phyloP scores from a whole-genome alignment of 2,113 vertebrate genomes.

The Nyctereutes procyonoides region DNA sequence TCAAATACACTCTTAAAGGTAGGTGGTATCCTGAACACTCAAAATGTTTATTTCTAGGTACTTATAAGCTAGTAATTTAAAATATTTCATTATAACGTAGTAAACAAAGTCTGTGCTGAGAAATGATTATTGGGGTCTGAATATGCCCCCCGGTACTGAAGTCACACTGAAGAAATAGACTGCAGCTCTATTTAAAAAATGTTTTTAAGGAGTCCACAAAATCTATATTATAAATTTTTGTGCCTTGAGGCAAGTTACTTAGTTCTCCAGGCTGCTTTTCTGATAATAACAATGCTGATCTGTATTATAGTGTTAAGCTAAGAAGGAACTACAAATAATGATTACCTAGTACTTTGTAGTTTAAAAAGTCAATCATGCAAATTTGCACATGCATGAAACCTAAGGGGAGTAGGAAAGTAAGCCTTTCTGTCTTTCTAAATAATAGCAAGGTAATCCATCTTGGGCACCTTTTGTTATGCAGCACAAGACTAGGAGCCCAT shows the following conservation, averaged over 20 bases:
- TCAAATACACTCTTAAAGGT: neutral
- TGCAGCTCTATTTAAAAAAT: neutral
- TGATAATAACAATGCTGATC: neutral
- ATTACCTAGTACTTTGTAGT: slow-evolving; percentile 14
- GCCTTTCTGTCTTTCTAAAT: slow-evolving; percentile 3
- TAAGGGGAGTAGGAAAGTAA: neutral
- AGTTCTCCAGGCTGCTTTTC: slow-evolving; percentile 32
- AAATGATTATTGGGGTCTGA: neutral
- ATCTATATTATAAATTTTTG: neutral
- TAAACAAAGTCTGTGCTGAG: slow-evolving; percentile 28
- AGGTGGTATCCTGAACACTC: neutral
- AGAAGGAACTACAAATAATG: slow-evolving; percentile 52
- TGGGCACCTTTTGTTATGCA: neutral
- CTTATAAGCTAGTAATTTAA: slow-evolving; percentile 3
- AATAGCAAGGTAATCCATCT: neutral
- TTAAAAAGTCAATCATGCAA: slow-evolving; percentile 62
- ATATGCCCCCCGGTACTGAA: neutral
- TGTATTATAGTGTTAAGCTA: slow-evolving; percentile 26
- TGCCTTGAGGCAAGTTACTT: slow-evolving; percentile 11
- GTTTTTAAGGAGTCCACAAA: neutral
- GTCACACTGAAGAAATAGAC: neutral
- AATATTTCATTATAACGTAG: neutral
- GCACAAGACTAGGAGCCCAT: neutral
- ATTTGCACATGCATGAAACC: neutral
- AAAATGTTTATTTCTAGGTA: neutral